phyloP scores from a whole-genome alignment of 2,797 vertebrate genomes.

The Poeciliopsis turneri region DNA sequence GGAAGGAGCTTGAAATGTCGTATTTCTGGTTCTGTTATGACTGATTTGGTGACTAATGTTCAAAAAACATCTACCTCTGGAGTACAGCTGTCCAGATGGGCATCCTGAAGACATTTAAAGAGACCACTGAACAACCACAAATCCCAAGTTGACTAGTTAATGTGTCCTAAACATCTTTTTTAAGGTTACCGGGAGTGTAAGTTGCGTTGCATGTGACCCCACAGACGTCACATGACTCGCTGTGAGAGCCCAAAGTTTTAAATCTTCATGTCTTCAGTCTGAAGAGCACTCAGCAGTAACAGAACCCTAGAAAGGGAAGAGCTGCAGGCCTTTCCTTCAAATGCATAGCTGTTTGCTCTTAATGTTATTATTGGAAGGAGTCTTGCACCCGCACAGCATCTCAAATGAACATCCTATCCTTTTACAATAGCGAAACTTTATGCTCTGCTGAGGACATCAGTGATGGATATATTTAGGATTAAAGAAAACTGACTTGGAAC shows the following conservation, averaged over 20 bases:
- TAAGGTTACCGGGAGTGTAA: slow-evolving; percentile 59
- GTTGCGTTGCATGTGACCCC: slow-evolving; percentile 66
- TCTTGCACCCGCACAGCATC: slow-evolving; percentile 34
- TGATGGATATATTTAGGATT: background rate
- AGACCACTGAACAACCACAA: slow-evolving; percentile 60
- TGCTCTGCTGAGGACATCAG: slow-evolving; percentile 8
- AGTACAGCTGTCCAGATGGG: slow-evolving; percentile 32
- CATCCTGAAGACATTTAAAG: slow-evolving; percentile 53
- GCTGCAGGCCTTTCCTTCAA: slow-evolving; percentile 69
- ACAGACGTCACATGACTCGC: slow-evolving; percentile 45
- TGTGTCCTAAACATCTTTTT: slow-evolving; percentile 60
- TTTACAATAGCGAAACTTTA: slow-evolving; percentile 29
- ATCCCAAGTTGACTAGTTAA: slow-evolving; percentile 51
- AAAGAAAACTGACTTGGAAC: background rate
- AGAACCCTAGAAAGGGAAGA: slow-evolving; percentile 64
- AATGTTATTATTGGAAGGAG: slow-evolving; percentile 56
- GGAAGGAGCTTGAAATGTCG: background rate
- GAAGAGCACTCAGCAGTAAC: slow-evolving; percentile 60
- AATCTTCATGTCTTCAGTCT: slow-evolving; percentile 32
- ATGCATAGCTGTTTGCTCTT: slow-evolving; percentile 56
- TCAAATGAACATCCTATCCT: slow-evolving; percentile 29
- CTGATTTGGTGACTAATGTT: slow-evolving; percentile 48
- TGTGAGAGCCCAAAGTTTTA: slow-evolving; percentile 9
- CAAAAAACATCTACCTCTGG: slow-evolving; percentile 54
- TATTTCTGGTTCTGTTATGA: slow-evolving; percentile 21